Conservation (phyloP, 2,888 invertebrate genomes). For the Drosophila demipolita region DNA sequence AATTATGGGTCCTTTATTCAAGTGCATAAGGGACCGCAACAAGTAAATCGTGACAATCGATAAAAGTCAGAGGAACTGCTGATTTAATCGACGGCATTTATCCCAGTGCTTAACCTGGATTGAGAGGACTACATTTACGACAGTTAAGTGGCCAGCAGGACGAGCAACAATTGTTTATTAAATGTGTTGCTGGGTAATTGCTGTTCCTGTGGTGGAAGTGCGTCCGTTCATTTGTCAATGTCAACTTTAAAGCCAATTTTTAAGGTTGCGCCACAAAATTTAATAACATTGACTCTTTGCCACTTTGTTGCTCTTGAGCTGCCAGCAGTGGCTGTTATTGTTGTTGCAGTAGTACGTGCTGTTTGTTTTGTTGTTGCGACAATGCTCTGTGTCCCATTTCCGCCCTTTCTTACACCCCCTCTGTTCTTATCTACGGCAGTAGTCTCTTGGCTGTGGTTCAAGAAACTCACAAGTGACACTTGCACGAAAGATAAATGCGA, state of each 20-base stretch:
- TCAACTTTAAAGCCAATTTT: constrained; percentile 42
- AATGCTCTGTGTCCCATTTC: background rate
- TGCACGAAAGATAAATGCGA: constrained; percentile 79
- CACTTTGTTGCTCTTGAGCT: constrained; percentile 18
- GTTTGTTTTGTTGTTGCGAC: constrained; percentile 26
- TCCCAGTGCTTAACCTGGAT: constrained; percentile 27
- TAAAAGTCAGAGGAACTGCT: constrained; percentile 15
- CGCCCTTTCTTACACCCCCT: background rate
- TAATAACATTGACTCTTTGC: constrained; percentile 41
- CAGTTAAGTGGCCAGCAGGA: constrained; percentile 37
- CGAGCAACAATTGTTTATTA: constrained; percentile 48
- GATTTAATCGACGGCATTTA: constrained; percentile 34
- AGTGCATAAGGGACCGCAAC: constrained; percentile 10
- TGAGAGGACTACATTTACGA: constrained; percentile 28
- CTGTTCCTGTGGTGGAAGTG: constrained; percentile 20
- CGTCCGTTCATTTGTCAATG: constrained; percentile 47
- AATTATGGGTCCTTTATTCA: constrained; percentile 2
- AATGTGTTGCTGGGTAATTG: constrained; percentile 28
- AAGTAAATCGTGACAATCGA: constrained; percentile 39
- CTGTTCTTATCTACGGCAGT: constrained; percentile 30
- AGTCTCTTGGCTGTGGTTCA: constrained; percentile 76
- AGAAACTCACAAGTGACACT: constrained; percentile 80
- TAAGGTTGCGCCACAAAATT: constrained; percentile 37
- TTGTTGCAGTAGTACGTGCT: constrained; percentile 30
- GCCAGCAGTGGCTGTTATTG: constrained; percentile 6